Evolutionary conservation across 2,888 invertebrate genomes (phyloP), one percentile per base, ranked within the genome.

Genomic region (Helobdella robusta): DNA sequence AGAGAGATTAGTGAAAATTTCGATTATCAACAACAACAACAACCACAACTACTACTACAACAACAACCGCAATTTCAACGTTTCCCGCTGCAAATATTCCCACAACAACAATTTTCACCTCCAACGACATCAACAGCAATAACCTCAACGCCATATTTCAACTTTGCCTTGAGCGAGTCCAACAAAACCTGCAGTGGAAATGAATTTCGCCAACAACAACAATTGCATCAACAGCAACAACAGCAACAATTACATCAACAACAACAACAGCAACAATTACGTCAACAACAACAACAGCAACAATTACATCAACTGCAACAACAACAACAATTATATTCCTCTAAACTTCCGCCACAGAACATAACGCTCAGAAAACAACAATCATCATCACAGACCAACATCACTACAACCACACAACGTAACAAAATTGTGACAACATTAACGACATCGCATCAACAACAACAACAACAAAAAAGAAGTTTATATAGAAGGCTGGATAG

Each of bases 391-490:
- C 56, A 56, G 56, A 56, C 32, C 6, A 5, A 18, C 32, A 32
- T 56, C 6, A n/a, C 20, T 25, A n/a, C n/a, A 30, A 30, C 25
- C 30, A 32, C 32, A 30, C 28, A n/a, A 56, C 6, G 25, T n/a
- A 28, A 30, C 11, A 40, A 15, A 40, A 15, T 40, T 15, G 11
- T 40, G 44, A n/a, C 11, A 40, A 40, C n/a, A 40, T 15, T 40
- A 56, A n/a, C 4, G 20, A 28, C 32, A n/a, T 28, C 5, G 28
- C 61, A 46, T 46, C 44, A 61, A 60, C 60, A 60, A 5, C 60
- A 44, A 25, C 44, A 40, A 30, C 40, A n/a, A 5, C 61, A 61
- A 61, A 23, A 46, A 3, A 18, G 46, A 40, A 61, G 46, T 23
- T 23, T 61, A 1, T 61, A 20, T 44, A 23, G 46, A 2, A 28